phyloP scores from a whole-genome alignment of 2,113 vertebrate species.

The Salminus brasiliensis region DNA sequence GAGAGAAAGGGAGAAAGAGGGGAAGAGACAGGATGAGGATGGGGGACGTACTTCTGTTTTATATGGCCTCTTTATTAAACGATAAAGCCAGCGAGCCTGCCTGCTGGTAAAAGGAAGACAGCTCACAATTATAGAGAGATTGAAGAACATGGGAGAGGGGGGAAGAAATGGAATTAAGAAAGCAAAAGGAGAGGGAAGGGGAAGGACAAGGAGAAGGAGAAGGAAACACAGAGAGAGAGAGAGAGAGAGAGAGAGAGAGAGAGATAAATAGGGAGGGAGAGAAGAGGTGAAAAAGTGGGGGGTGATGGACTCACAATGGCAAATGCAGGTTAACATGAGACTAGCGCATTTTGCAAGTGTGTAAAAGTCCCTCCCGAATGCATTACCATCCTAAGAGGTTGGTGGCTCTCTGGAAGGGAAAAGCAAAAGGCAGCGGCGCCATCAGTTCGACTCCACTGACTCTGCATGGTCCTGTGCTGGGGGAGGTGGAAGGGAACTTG shows the following conservation, averaged over 20 bases:
- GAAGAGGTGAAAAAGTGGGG: slow-evolving; percentile 17
- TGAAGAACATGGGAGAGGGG: slow-evolving; percentile 24
- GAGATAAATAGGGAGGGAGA: background rate
- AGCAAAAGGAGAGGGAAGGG: background rate
- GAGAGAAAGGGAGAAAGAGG: background rate
- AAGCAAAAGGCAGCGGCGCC: background rate
- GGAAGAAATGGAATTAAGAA: background rate
- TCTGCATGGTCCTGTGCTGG: background rate
- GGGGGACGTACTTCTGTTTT: slow-evolving; percentile 33
- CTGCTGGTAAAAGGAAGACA: slow-evolving; percentile 35
- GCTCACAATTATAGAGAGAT: slow-evolving; percentile 40
- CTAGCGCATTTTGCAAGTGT: background rate
- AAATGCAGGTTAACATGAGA: slow-evolving; percentile 11
- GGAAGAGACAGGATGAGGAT: background rate
- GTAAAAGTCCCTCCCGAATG: background rate
- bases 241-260: background rate
- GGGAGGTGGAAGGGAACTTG: background rate
- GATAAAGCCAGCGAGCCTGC: slow-evolving; percentile 42
- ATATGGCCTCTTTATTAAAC: slow-evolving; percentile 51
- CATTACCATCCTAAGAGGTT: slow-evolving; percentile 1
- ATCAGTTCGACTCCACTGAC: background rate
- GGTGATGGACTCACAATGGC: slow-evolving; percentile 11
- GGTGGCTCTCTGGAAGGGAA: background rate
- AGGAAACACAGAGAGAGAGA: background rate
- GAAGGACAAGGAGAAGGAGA: background rate